Conservation (phyloP, 2,113 vertebrate genomes). For the Seriola quinqueradiata region DNA sequence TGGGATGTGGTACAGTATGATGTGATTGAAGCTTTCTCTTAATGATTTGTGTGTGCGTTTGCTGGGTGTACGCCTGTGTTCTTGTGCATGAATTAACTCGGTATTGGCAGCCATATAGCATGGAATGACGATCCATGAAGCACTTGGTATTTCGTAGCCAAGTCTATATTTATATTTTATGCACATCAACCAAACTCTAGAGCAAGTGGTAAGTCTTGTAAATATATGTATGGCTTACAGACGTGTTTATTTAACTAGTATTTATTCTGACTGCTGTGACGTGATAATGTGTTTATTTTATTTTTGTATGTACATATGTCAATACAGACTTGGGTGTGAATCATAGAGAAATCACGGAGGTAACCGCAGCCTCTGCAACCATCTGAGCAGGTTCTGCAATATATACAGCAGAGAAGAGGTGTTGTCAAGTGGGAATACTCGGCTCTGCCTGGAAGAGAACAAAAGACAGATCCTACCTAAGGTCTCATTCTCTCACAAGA, state of each 20-base stretch:
- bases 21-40: slow-evolving; percentile 30
- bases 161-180: slow-evolving; percentile 45
- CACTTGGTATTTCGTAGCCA: slow-evolving; percentile 20
- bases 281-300: neutral
- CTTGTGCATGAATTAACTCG: neutral
- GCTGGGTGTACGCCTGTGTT: neutral
- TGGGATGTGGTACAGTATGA: slow-evolving; percentile 10
- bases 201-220: slow-evolving; percentile 36
- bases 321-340: slow-evolving; percentile 25
- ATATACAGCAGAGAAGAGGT: slow-evolving; percentile 49
- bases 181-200: slow-evolving; percentile 19
- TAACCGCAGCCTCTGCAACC: slow-evolving; percentile 29
- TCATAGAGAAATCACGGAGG: slow-evolving; percentile 41
- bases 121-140: neutral
- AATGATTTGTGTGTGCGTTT: neutral
- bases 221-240: slow-evolving; percentile 31
- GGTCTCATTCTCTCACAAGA: slow-evolving; percentile 50
- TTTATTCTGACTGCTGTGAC: slow-evolving; percentile 24
- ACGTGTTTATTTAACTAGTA: slow-evolving; percentile 29
- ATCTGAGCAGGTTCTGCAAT: slow-evolving; percentile 49
- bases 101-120: slow-evolving; percentile 9
- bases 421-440: slow-evolving; percentile 55
- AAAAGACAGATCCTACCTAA: slow-evolving; percentile 54
- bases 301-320: slow-evolving; percentile 18
- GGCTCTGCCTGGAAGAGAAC: slow-evolving; percentile 58